Conservation (phyloP, 2,888 invertebrate genomes). For the Tinea trinotella region DNA sequence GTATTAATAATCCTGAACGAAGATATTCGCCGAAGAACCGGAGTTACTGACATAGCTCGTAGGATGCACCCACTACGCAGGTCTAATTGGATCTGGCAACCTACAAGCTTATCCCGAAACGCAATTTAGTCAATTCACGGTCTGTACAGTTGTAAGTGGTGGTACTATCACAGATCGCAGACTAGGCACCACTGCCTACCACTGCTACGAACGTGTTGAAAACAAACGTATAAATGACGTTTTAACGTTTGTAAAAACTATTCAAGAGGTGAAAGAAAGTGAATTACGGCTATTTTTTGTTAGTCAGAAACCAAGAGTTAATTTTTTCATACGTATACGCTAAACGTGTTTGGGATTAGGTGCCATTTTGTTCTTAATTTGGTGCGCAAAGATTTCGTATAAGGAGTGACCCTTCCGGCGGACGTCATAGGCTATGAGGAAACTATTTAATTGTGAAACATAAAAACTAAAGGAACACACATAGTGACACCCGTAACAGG, state of each 20-base stretch:
- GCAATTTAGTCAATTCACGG: too few relatives aligned
- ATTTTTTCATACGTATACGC: constrained; percentile 29
- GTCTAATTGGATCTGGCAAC: too few relatives aligned
- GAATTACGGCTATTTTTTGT: constrained; percentile 25
- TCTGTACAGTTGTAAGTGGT: too few relatives aligned
- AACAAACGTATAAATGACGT: constrained; percentile 15
- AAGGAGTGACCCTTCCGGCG: constrained; percentile 51
- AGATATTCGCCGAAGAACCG: too few relatives aligned
- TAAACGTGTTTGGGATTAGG: constrained; percentile 39
- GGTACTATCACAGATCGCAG: too few relatives aligned
- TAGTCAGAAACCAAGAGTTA: constrained; percentile 34
- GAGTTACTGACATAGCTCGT: too few relatives aligned
- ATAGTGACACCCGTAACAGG: too few relatives aligned
- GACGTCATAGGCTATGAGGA: constrained; percentile 28
- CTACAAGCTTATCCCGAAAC: too few relatives aligned
- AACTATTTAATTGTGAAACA: not conserved
- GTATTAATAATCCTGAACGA: not conserved
- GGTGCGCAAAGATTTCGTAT: constrained; percentile 32
- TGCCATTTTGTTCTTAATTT: constrained; percentile 33
- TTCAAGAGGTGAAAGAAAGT: constrained; percentile 29
- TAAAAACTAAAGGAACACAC: too few relatives aligned
- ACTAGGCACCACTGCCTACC: too few relatives aligned
- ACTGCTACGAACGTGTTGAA: too few relatives aligned
- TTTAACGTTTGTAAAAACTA: not conserved
- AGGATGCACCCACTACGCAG: too few relatives aligned